Evolutionary conservation across 30 jellyfish, hydroid and myxozoan species (phyloP).

Genomic region (Cassiopea xamachana): DNA sequence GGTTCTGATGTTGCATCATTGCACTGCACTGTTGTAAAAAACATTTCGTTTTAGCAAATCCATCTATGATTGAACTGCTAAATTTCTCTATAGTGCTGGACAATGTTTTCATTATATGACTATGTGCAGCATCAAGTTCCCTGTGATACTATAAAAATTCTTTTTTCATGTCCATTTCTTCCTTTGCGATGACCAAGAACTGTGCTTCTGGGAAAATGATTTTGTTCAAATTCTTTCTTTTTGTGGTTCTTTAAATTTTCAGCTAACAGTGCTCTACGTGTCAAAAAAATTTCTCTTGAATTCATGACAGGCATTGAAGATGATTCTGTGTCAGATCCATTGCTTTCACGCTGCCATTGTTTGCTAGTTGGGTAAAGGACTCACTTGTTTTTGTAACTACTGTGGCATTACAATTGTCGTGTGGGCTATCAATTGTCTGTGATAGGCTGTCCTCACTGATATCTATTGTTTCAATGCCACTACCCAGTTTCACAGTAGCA

Average conservation of each 20-base stretch:
- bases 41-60: not conserved
- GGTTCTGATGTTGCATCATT: not conserved
- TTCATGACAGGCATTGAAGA: not conserved
- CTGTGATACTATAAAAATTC: not conserved
- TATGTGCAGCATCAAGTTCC: slow-evolving; percentile 3
- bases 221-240: not conserved
- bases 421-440: not conserved
- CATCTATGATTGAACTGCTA: slow-evolving; percentile 6
- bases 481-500: slow-evolving; percentile 1
- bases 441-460: not conserved
- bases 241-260: slow-evolving; percentile 14
- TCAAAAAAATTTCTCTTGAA: not conserved
- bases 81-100: not conserved
- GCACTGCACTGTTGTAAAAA: not conserved
- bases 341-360: not conserved
- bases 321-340: not conserved
- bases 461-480: slow-evolving; percentile 31
- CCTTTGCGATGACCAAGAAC: not conserved
- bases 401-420: not conserved
- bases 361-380: not conserved
- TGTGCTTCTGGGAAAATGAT: not conserved
- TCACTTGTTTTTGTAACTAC: not conserved
- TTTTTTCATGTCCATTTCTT: slow-evolving; percentile 11
- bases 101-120: not conserved
- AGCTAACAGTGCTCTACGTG: slow-evolving; percentile 15